A percentile compares a stretch with the other conserved stretches of the same genome.
phyloP scores from a whole-genome alignment of 1,140 invertebrate species.

The Metaphire vulgaris region DNA sequence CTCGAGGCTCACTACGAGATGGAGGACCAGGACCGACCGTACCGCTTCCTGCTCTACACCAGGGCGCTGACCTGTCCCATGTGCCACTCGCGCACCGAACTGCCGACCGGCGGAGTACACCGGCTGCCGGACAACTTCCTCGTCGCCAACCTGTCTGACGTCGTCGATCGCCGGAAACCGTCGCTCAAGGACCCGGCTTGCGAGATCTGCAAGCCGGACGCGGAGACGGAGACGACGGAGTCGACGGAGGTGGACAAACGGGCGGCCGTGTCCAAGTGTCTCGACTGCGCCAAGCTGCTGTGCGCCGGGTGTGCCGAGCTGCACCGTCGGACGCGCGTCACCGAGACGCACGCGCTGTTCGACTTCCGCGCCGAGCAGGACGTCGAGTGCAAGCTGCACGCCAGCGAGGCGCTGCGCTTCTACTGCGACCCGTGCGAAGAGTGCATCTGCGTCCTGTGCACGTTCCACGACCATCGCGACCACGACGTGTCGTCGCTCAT shows the following conservation, averaged over 20 bases:
- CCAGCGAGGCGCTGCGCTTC: slow-evolving; percentile 48
- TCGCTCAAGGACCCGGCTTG: slow-evolving; percentile 37
- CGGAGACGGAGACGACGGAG: slow-evolving; percentile 9
- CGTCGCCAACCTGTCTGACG: slow-evolving; percentile 47
- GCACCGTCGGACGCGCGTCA: slow-evolving; percentile 50
- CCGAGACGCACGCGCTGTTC: slow-evolving; percentile 48
- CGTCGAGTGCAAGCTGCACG: slow-evolving; percentile 49
- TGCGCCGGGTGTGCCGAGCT: slow-evolving; percentile 47
- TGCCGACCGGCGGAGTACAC: slow-evolving; percentile 48
- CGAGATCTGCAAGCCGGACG: slow-evolving; percentile 45
- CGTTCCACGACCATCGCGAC: slow-evolving; percentile 50
- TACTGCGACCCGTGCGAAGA: slow-evolving; percentile 51
- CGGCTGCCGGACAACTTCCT: slow-evolving; percentile 51
- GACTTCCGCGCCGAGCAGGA: slow-evolving; percentile 51
- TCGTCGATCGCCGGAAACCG: slow-evolving; percentile 38
- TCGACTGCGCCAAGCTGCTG: slow-evolving; percentile 51
- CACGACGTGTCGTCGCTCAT: slow-evolving; percentile 51
- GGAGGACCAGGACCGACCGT: slow-evolving; percentile 32
- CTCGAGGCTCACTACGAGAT: slow-evolving; percentile 46
- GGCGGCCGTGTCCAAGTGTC: slow-evolving; percentile 47
- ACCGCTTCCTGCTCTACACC: slow-evolving; percentile 33
- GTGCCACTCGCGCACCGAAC: slow-evolving; percentile 50
- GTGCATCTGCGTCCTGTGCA: slow-evolving; percentile 50
- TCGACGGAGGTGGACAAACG: slow-evolving; percentile 33
- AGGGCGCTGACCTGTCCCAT: slow-evolving; percentile 49